phyloP scores from a whole-genome alignment of 2,113 vertebrate genomes.

The Rousettus leschenaultii region DNA sequence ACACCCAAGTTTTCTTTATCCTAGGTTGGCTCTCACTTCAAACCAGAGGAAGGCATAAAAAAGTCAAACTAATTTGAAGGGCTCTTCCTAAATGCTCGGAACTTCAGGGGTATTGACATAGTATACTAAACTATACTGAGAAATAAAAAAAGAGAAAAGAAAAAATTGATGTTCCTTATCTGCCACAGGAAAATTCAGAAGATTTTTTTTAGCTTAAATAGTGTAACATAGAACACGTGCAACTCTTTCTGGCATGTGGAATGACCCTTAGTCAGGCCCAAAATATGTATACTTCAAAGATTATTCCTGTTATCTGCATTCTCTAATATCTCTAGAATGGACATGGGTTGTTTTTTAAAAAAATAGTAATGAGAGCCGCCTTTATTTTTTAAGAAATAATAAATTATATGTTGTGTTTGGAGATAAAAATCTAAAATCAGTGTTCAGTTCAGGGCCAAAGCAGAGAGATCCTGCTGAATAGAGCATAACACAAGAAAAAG shows the following conservation, averaged over 20 bases:
- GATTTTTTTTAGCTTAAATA: not conserved
- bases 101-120: not conserved
- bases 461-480: not conserved
- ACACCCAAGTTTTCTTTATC: constrained; percentile 38
- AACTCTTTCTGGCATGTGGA: constrained; percentile 23
- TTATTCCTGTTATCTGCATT: not conserved
- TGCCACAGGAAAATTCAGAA: not conserved
- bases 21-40: constrained; percentile 55
- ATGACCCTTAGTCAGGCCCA: constrained; percentile 45
- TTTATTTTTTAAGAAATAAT: not conserved
- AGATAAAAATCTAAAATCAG: not conserved
- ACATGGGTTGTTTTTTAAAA: not conserved
- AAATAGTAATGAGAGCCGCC: not conserved
- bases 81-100: not conserved
- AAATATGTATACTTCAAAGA: not conserved
- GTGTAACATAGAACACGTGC: not conserved
- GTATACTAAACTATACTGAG: not conserved
- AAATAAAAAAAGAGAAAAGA: not conserved
- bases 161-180: not conserved
- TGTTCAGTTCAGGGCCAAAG: not conserved
- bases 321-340: not conserved
- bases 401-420: not conserved
- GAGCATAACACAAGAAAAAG: no score
- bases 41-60: constrained; percentile 2
- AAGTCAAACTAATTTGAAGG: not conserved